Base-by-base conservation (phyloP, 2,888 invertebrate genomes). In the Phymatocera aterrima region DNA sequence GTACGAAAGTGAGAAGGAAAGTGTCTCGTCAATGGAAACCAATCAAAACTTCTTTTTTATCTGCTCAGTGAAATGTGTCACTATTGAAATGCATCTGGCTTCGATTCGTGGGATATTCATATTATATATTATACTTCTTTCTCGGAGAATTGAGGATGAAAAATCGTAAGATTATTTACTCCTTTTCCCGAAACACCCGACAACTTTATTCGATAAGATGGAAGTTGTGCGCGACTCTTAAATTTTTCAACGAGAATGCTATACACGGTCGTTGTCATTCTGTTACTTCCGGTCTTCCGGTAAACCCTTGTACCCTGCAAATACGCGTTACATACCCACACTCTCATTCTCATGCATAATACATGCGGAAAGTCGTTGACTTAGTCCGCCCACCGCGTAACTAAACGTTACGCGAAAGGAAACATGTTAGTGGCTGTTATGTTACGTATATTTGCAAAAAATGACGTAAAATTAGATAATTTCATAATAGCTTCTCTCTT, bases 321-420 rank as follows among this genome's bases (percentile, higher is more conserved):
- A 72, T 72, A 48, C 15, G 43, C n/a, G 18, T 37, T 68, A 43
- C 24, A 68, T n/a, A n/a, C n/a, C n/a, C n/a, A n/a, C n/a, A n/a
- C n/a, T n/a, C n/a, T n/a, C 46, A 28, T 28, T 68, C 68, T 46
- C 68, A 72, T 72, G 51, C 72, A 72, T 72, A 72, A 72, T 72
- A 51, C 72, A 72, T 72, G 48, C 70, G 70, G 18, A 37, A 24
- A 75, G 57, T 75, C 75, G 40, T 54, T 57, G 75, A 75, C 57
- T 57, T 40, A 40, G 57, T 24, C 75, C 18, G 57, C 34, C 28
- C 40, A 60, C 28, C 57, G 75, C 57, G 75, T 40, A 54, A 57
- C 75, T 24, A 18, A 75, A 21, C 57, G 40, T 75, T 75, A 40
- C 57, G 24, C 37, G 24, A 72, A 57, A 40, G 75, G 75, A 75